Base-by-base conservation (phyloP, 2,888 invertebrate species). In the Pogonocherus hispidulus region DNA sequence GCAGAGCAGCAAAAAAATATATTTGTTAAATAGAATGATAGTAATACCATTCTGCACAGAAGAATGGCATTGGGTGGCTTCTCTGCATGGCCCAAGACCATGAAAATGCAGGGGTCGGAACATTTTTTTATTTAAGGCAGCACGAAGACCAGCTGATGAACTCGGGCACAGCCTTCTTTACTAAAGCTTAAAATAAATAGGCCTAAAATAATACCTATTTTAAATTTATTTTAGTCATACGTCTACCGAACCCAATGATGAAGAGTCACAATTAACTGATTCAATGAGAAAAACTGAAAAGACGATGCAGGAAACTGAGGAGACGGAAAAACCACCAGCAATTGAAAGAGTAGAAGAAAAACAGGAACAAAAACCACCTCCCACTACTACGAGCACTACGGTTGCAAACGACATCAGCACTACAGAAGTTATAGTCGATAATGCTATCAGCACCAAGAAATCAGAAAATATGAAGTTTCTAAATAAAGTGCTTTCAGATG, bases 401-500 rank as follows among this genome's bases (percentile, higher is more conserved):
- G 9, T n/a, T 6, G 1, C 27, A 4, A 27, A 8, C 8, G 8
- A 1, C 1, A 6, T 32, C 0, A 32, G 9, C 1, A 32, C 52
- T 16, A 8, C 1, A 2, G 41, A 18, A 4, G 16, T n/a, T 11
- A n/a, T 35, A 5, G 11, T 11, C 0, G 18, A 49, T 5, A 11
- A 16, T 3, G 27, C 63, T 3, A 71, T 78, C 41, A 56, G 72
- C 67, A 23, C 70, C 77, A 23, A 75, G 71, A 67, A 66, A 54
- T 9, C 19, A 32, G 20, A 22, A 1, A 6, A 16, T 6, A n/a
- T 14, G 9, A 20, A 49, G 22, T 44, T 69, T 8, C 59, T 73
- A 6, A 35, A 52, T 19, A 72, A 72, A 65, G 70, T 74, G 1
- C 56, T 74, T 8, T 54, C 69, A 44, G 74, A 73, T 27, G 65